phyloP scores from a whole-genome alignment of 2,797 vertebrate genomes.

The Tympanoctomys barrerae region DNA sequence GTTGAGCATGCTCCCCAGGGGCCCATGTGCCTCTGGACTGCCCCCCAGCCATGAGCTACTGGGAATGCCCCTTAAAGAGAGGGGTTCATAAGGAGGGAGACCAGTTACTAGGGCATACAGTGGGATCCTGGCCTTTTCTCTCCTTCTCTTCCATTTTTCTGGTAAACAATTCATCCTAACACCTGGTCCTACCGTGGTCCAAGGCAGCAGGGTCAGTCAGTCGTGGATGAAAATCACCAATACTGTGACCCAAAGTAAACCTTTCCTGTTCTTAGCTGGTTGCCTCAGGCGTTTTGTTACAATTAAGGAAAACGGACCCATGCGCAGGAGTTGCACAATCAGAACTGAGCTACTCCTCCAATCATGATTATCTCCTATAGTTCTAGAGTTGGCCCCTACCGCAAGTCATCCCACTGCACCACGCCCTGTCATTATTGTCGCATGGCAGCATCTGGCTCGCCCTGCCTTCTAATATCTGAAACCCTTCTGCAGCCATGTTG shows the following conservation, averaged over 20 bases:
- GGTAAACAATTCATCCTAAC: not conserved
- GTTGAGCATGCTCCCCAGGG: not conserved
- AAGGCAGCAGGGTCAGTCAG: not conserved
- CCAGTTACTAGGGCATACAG: not conserved
- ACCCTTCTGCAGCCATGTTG: not conserved
- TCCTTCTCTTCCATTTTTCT: not conserved
- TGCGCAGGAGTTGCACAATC: not conserved
- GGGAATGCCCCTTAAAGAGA: not conserved
- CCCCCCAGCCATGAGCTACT: too few relatives aligned
- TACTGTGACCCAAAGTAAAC: not conserved
- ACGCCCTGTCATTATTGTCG: too few relatives aligned
- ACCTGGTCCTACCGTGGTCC: not conserved
- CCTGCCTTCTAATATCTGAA: not conserved
- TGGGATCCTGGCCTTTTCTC: not conserved
- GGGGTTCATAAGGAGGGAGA: not conserved
- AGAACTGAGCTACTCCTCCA: not conserved
- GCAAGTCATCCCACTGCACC: not conserved
- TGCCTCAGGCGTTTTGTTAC: not conserved
- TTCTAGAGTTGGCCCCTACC: not conserved
- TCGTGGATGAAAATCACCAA: too few relatives aligned
- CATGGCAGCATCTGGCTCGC: not conserved
- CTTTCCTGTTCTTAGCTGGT: not conserved
- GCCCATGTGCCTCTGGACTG: not conserved
- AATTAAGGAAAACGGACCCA: not conserved
- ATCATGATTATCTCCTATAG: not conserved